These are phyloP conservation scores for Halisarca cf. caerulea DNA, from an alignment of 37 sponge, comb jelly and placozoan genomes.

Conservation along the genomic window DNA sequence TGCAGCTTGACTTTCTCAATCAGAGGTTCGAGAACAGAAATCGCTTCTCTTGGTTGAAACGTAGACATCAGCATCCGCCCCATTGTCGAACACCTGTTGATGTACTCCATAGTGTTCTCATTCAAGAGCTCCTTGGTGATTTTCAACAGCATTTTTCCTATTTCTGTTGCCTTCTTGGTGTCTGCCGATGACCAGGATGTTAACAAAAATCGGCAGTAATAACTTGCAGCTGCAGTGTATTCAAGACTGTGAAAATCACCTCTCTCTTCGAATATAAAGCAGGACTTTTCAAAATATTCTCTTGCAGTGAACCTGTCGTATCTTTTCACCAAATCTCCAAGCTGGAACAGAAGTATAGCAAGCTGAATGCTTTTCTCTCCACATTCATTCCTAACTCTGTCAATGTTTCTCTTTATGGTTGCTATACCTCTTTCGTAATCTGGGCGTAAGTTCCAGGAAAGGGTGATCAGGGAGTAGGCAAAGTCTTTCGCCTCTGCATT, in stretches of 20 bases:
- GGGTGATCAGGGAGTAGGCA: not conserved
- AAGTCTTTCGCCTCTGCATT: not conserved
- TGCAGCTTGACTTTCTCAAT: not conserved
- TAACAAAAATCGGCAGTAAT: not conserved
- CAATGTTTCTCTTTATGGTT: not conserved
- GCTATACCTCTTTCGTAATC: not conserved
- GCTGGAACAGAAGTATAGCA: not conserved
- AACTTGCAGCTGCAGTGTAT: not conserved
- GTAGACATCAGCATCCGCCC: not conserved
- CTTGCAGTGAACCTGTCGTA: not conserved
- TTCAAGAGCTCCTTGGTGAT: not conserved
- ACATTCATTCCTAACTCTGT: not conserved
- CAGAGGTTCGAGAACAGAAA: not conserved
- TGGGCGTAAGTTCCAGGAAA: conserved; percentile 11
- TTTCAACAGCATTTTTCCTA: not conserved
- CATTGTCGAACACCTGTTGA: not conserved
- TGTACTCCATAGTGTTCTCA: not conserved
- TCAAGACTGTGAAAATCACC: not conserved
- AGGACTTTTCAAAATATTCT: not conserved
- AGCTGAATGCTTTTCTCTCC: not conserved
- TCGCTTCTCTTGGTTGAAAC: not conserved
- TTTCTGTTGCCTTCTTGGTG: not conserved
- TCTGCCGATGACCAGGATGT: not conserved
- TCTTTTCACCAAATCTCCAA: not conserved
- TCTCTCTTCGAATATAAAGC: not conserved